These are phyloP conservation scores for Entomobrya multifasciata DNA, from an alignment of 2,888 invertebrate genomes.

Conservation along the genomic window DNA sequence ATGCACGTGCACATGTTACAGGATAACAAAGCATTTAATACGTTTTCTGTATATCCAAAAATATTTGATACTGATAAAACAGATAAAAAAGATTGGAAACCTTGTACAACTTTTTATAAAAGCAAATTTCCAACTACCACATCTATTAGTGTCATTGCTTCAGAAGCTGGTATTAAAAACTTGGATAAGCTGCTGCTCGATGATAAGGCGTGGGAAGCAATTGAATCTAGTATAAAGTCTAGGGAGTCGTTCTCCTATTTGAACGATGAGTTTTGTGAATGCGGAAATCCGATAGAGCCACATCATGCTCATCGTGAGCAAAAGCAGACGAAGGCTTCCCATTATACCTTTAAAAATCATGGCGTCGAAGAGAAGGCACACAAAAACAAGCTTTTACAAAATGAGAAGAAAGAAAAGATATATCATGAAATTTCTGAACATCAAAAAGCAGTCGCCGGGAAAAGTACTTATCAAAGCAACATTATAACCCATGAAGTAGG, in stretches of 20 bases:
- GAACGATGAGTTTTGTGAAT: constrained; percentile 28
- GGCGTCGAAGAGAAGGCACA: too few species aligned
- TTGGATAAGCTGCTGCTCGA: constrained; percentile 12
- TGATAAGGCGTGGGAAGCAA: not conserved
- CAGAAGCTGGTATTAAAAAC: not conserved
- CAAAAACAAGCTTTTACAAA: too few species aligned
- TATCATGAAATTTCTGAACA: too few species aligned
- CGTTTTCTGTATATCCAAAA: not conserved
- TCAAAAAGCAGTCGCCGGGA: too few species aligned
- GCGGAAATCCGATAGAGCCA: constrained; percentile 44
- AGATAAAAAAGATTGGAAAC: constrained; percentile 32
- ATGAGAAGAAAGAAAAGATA: too few species aligned
- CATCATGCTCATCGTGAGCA: not conserved
- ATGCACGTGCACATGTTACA: not conserved
- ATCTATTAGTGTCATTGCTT: not conserved
- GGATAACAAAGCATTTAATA: not conserved
- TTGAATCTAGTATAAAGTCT: constrained; percentile 13
- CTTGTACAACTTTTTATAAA: constrained; percentile 41
- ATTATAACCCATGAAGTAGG: too few species aligned
- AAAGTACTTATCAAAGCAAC: too few species aligned
- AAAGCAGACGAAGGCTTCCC: too few species aligned
- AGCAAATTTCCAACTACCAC: not conserved
- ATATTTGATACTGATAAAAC: constrained; percentile 45
- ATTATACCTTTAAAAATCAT: too few species aligned
- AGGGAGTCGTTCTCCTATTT: constrained; percentile 30